Conservation (phyloP, 2,888 invertebrate species). For the Andrena bicolor region DNA sequence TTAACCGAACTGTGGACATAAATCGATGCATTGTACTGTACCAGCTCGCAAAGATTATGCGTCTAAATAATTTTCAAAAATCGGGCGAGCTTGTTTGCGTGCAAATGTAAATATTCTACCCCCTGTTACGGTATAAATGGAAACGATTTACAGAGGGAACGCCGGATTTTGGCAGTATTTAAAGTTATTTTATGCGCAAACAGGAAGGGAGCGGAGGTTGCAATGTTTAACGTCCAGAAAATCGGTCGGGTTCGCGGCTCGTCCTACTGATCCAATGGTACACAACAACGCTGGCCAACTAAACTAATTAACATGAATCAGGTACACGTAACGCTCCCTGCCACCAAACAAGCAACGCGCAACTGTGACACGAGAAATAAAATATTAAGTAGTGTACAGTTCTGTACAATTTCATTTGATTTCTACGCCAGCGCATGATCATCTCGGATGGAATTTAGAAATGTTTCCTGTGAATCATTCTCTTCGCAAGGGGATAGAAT, state of each 20-base stretch:
- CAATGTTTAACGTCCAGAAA: constrained; percentile 62
- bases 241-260: constrained; percentile 46
- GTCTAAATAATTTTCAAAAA: constrained; percentile 39
- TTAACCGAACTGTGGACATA: neutral
- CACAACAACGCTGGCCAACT: constrained; percentile 38
- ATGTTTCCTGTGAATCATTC: neutral
- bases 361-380: constrained; percentile 39
- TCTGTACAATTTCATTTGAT: constrained; percentile 31
- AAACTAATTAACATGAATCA: constrained; percentile 66
- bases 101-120: constrained; percentile 13
- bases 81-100: constrained; percentile 27
- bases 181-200: constrained; percentile 57
- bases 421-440: constrained; percentile 10
- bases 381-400: constrained; percentile 26
- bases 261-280: constrained; percentile 39
- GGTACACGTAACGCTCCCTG: constrained; percentile 21
- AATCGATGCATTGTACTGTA: neutral
- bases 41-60: neutral
- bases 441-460: neutral
- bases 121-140: constrained; percentile 8
- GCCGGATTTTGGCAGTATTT: constrained; percentile 13
- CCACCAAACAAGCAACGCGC: constrained; percentile 34
- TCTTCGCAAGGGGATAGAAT: too few species aligned
- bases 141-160: constrained; percentile 12
- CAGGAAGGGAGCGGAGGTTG: constrained; percentile 2